Base-by-base conservation (phyloP, 2,888 invertebrate genomes). In the Bombylius major region DNA sequence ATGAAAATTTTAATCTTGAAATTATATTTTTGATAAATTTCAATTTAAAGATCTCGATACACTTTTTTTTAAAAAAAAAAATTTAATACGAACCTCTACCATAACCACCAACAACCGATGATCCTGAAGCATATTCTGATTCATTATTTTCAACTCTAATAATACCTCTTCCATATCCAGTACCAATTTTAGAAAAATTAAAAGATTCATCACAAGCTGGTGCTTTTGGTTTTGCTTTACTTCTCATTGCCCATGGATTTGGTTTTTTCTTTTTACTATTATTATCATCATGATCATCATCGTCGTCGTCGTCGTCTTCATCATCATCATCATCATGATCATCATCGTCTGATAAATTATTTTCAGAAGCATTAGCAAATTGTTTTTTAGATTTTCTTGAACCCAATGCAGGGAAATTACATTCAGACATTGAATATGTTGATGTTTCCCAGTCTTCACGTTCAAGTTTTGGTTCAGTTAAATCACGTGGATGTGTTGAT, bases 151-250 rank as follows among this genome's bases (percentile, higher is more conserved):
- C 39, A 11, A 6, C 8, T 11, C 11, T 8, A 5, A 11, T 42
- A 46, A 55, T 50, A 47, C 55, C 55, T n/a, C 55, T 34, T 46
- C 55, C 55, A n/a, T 50, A 14, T 31, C 55, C 55, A n/a, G 23
- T 55, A 31, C 46, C 50, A 47, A 55, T 44, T 23, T 33, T 39
- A 4, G 36, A 45, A 31, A 55, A 55, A 55, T 31, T 51, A n/a
- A 55, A 55, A 39, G 55, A 55, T 9, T 51, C 45, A 9, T 55
- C 50, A 5, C 50, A 49, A 46, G n/a, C 46, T 33, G 55, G 55
- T 32, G 9, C 32, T 45, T 47, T 55, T 2, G 50, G 46, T 13
- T 23, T 47, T 5, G 32, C 5, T 39, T 51, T 36, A 32, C 32
- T 39, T 33, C 47, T 31, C 14, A 51, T n/a, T 33, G 55, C 39